Percentiles rank a stretch among this genome's conserved stretches.
Evolutionary conservation across 35 echinoderm and acorn worm species (phyloP).

Genomic region (Lytechinus variegatus): DNA sequence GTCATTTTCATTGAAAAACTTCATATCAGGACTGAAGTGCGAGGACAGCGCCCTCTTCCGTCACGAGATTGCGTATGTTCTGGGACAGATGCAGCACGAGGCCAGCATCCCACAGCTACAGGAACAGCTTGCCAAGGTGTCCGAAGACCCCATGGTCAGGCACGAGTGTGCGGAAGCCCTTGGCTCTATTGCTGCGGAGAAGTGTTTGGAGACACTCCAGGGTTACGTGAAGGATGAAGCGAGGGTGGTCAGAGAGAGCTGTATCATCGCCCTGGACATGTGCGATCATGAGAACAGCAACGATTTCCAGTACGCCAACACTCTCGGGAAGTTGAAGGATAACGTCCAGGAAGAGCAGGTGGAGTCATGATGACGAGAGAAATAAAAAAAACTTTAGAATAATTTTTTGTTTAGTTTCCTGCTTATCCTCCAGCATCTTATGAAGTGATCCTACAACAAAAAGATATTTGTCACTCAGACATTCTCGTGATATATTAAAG

Average conservation of each 20-base stretch:
- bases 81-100: conserved; percentile 97
- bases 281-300: conserved; percentile 81
- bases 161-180: conserved; percentile 98
- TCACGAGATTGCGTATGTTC: conserved; percentile 95
- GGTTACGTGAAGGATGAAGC: conserved; percentile 80
- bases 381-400: not conserved
- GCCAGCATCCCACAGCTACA: conserved; percentile 76
- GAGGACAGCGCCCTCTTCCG: conserved; percentile 84
- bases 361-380: not conserved
- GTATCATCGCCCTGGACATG: conserved; percentile 95
- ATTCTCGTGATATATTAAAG: no score
- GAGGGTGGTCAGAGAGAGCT: conserved; percentile 89
- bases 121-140: conserved; percentile 50
- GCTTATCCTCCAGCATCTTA: not conserved
- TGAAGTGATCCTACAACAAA: no score
- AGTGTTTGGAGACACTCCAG: conserved; percentile 72
- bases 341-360: not conserved
- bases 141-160: conserved; percentile 91
- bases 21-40: conserved; percentile 74
- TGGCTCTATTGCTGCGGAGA: conserved; percentile 83
- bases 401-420: not conserved
- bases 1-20: no score
- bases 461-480: no score
- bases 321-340: conserved; percentile 62
- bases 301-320: conserved; percentile 94